Evolutionary conservation across 2,888 invertebrate genomes (phyloP).

Genomic region (Ecliptopera silaceata): DNA sequence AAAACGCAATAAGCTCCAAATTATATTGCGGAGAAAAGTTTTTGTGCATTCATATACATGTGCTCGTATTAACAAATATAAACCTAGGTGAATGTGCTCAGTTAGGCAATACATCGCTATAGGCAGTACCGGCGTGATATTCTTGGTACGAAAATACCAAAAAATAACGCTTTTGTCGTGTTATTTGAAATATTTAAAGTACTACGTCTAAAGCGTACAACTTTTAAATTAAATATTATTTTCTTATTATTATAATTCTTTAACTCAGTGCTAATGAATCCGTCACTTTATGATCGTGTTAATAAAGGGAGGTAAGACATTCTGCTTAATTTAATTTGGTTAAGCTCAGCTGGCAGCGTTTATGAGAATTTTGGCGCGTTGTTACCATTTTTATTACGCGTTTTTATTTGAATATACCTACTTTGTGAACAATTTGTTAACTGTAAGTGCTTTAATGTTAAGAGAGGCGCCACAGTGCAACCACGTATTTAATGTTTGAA

Average conservation of each 20-base stretch:
- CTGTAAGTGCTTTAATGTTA: background rate
- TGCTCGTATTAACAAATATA: no score
- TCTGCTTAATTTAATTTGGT: slow-evolving; percentile 32
- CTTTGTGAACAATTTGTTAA: slow-evolving; percentile 16
- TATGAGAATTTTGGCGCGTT: slow-evolving; percentile 30
- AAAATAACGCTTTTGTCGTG: background rate
- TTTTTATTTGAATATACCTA: no score
- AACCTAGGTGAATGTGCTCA: no score
- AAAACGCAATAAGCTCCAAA: background rate
- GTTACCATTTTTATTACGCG: slow-evolving; percentile 22
- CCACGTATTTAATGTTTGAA: background rate
- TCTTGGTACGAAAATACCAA: no score
- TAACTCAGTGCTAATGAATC: slow-evolving; percentile 14
- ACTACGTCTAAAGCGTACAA: no score
- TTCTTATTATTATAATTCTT: slow-evolving; percentile 10
- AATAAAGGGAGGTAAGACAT: slow-evolving; percentile 26
- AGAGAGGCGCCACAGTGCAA: background rate
- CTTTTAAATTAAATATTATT: slow-evolving; percentile 2
- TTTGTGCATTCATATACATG: background rate
- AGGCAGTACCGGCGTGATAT: no score
- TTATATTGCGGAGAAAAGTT: background rate
- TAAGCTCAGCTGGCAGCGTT: slow-evolving; percentile 27
- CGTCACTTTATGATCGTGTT: slow-evolving; percentile 23
- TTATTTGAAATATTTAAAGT: background rate
- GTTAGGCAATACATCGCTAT: no score